Base-by-base conservation (phyloP, 1,140 invertebrate genomes). In the Kradibia gibbosae region DNA sequence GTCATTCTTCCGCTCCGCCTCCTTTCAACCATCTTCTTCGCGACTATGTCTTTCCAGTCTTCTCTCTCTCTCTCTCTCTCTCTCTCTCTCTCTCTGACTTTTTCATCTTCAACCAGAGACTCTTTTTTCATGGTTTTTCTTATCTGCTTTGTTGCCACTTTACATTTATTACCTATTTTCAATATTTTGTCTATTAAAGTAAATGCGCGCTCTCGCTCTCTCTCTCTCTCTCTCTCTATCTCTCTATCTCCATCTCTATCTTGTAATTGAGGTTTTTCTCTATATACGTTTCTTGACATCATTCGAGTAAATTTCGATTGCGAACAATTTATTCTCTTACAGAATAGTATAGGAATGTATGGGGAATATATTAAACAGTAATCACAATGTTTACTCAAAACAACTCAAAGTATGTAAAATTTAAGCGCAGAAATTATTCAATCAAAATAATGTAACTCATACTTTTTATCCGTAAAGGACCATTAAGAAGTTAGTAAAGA, bases 1-100 rank as follows among this genome's bases (percentile, higher is more conserved):
- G 86, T 86, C 86, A 87, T 86, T 85, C 87, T 83, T 82, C 86
- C 85, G 80, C 82, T 83, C 75, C 80, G 70, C 87, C 85, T 86
- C 85, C 82, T 85, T 83, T 84, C 71, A 50, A 75, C 84, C 84
- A 72, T 83, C 79, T 55, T 80, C 67, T 42, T 76, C 84, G 70
- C 81, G 55, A 11, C 78, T 83, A 76, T 67, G 77, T 80, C 82
- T 67, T 39, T 50, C 34, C 36, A 39, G 39, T 17, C 36, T 55
- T 60, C 48, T 67, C 74, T 36, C 55, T 22, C 7, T 36, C 78
- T 71, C 78, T 79, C 78, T 82, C 76, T 79, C 81, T 73, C 75
- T 60, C 53, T 79, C 73, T 53, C 57, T 81, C 65, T 20, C 31
- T 73, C 79, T 8, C 39, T 83, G 42, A 48, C 84, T 86, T 86